Evolutionary conservation across 2,797 vertebrate species (phyloP).

Genomic region (Sebastes diploproa): DNA sequence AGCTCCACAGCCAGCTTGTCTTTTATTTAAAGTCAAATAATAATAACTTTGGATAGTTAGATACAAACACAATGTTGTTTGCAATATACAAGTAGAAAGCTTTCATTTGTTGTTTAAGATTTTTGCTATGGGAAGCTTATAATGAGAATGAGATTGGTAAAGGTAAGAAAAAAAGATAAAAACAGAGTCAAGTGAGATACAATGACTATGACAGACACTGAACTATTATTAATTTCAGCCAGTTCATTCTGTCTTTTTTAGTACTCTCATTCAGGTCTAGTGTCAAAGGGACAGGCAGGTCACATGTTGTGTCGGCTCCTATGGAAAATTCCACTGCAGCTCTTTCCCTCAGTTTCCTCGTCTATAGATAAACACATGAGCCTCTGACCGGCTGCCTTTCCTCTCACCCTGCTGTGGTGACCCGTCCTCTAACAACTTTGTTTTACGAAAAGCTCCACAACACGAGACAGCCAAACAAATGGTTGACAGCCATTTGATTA

Average conservation of each 20-base stretch:
- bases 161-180: not conserved
- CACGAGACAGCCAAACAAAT: not conserved
- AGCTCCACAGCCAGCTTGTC: not conserved
- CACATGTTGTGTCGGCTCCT: conserved; percentile 23
- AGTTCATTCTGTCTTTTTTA: not conserved
- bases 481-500: not conserved
- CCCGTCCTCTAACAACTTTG: not conserved
- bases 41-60: not conserved
- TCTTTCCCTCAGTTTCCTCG: conserved; percentile 4
- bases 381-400: not conserved
- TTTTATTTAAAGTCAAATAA: not conserved
- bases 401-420: conserved; percentile 14
- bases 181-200: not conserved
- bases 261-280: not conserved
- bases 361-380: conserved; percentile 58
- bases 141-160: not conserved
- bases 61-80: not conserved
- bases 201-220: not conserved
- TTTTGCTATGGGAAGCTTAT: not conserved
- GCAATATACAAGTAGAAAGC: too few relatives aligned
- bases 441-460: not conserved
- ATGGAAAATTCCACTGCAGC: conserved; percentile 75
- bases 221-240: not conserved
- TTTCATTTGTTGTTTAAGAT: too few relatives aligned
- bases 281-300: conserved; percentile 7